Conservation (phyloP, 2,888 invertebrate genomes). For the Exephanes ischioxanthus region DNA sequence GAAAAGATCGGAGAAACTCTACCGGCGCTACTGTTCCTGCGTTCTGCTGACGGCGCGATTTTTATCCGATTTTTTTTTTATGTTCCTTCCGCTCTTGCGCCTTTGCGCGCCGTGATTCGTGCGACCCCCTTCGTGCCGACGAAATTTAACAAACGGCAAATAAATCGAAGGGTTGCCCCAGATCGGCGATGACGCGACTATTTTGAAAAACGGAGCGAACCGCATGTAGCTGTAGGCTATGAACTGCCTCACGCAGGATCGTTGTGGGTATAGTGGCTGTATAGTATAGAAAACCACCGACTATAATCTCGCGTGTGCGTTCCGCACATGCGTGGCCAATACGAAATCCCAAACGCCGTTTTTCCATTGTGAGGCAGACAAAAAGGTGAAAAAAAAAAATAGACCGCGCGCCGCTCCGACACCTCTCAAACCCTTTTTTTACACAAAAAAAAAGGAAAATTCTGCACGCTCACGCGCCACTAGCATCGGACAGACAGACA, state of each 20-base stretch:
- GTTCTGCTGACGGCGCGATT: not conserved
- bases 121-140: conserved; percentile 36
- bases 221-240: not conserved
- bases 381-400: conserved; percentile 41
- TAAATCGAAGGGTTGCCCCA: conserved; percentile 49
- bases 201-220: conserved; percentile 58
- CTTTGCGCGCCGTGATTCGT: not conserved
- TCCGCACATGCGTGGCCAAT: conserved; percentile 43
- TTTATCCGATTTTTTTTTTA: conserved; percentile 17
- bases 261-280: not conserved
- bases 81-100: not conserved
- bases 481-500: conserved; percentile 5
- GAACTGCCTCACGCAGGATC: conserved; percentile 10
- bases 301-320: conserved; percentile 47
- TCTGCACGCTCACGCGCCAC: conserved; percentile 60
- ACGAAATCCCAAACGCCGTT: conserved; percentile 39
- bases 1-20: conserved; percentile 7
- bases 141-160: conserved; percentile 47
- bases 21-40: not conserved
- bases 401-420: conserved; percentile 41
- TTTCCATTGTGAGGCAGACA: conserved; percentile 16
- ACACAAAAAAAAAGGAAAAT: conserved; percentile 50
- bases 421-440: conserved; percentile 58
- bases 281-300: conserved; percentile 29
- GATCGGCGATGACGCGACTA: conserved; percentile 55